Conservation (phyloP, 2,888 invertebrate genomes). For the Mythimna loreyi region DNA sequence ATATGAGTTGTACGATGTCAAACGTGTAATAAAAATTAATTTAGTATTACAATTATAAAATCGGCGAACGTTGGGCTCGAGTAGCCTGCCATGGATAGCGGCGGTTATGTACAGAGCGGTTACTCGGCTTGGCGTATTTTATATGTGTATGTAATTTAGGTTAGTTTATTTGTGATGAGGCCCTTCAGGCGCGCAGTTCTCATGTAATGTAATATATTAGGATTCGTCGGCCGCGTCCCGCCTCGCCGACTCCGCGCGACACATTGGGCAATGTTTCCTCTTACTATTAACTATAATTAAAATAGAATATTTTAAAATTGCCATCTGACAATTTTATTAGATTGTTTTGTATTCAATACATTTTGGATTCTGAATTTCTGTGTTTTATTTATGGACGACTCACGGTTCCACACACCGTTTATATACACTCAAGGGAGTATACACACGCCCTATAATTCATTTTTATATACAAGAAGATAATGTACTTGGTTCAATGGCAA, state of each 20-base stretch:
- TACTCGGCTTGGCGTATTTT: constrained; percentile 60
- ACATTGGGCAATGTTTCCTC: constrained; percentile 69
- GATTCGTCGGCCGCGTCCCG: constrained; percentile 56
- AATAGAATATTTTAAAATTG: constrained; percentile 87
- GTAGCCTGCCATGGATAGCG: constrained; percentile 27
- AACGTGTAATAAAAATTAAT: constrained; percentile 56
- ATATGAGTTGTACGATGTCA: constrained; percentile 61
- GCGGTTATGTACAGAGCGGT: constrained; percentile 28
- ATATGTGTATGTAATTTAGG: constrained; percentile 76
- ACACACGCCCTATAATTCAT: no score
- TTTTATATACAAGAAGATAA: no score
- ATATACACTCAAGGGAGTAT: no score
- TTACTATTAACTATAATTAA: constrained; percentile 81
- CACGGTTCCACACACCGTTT: not conserved
- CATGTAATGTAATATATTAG: constrained; percentile 72
- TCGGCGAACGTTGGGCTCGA: constrained; percentile 59
- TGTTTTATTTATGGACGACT: constrained; percentile 65
- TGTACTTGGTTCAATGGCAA: no score
- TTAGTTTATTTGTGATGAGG: constrained; percentile 74
- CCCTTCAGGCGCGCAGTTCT: constrained; percentile 62
- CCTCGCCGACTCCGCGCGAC: constrained; percentile 49
- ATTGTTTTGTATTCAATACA: constrained; percentile 90
- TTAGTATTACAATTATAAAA: constrained; percentile 71
- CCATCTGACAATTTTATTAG: constrained; percentile 88
- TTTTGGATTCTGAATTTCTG: constrained; percentile 84